Percentiles rank a stretch among this genome's conserved stretches.
Evolutionary conservation across 92 coral and sea anemone species (phyloP).

Genomic region (Palythoa heliodiscus): DNA sequence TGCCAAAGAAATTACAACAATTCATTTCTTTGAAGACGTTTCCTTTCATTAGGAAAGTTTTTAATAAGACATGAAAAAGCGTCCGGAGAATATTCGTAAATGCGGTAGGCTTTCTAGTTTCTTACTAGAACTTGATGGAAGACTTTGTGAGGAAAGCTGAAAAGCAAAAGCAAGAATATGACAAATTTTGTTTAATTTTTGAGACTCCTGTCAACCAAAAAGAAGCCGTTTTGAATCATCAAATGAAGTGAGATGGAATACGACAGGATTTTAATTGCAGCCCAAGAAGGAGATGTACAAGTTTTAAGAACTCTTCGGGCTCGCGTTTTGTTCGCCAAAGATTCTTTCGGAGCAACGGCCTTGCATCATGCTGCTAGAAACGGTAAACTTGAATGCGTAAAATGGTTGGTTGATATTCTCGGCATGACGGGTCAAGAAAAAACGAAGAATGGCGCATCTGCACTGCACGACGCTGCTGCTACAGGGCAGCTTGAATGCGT

Average conservation of each 20-base stretch:
- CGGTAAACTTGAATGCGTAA: slow-evolving; percentile 75
- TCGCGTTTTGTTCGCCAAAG: slow-evolving; percentile 67
- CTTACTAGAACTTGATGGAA: no score
- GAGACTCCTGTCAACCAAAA: background rate
- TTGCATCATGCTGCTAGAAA: slow-evolving; percentile 79
- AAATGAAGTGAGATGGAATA: slow-evolving; percentile 57
- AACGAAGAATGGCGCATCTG: slow-evolving; percentile 75
- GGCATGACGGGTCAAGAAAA: slow-evolving; percentile 67
- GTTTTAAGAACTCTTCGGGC: slow-evolving; percentile 68
- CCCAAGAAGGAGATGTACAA: slow-evolving; percentile 82
- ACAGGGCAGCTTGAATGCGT: slow-evolving; percentile 78
- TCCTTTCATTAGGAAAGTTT: background rate
- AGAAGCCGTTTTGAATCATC: background rate
- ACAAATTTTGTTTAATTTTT: background rate
- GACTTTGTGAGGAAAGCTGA: background rate
- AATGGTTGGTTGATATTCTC: slow-evolving; percentile 75
- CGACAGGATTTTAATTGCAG: slow-evolving; percentile 73
- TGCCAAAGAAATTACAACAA: slow-evolving; percentile 26
- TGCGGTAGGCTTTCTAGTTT: background rate
- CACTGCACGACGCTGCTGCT: slow-evolving; percentile 85
- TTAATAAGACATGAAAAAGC: background rate
- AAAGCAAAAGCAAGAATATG: background rate
- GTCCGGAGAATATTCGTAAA: background rate
- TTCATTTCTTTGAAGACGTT: background rate
- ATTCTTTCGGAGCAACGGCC: slow-evolving; percentile 80